Evolutionary conservation across 2,113 vertebrate genomes (phyloP).

Genomic region (Spilogale gracilis): DNA sequence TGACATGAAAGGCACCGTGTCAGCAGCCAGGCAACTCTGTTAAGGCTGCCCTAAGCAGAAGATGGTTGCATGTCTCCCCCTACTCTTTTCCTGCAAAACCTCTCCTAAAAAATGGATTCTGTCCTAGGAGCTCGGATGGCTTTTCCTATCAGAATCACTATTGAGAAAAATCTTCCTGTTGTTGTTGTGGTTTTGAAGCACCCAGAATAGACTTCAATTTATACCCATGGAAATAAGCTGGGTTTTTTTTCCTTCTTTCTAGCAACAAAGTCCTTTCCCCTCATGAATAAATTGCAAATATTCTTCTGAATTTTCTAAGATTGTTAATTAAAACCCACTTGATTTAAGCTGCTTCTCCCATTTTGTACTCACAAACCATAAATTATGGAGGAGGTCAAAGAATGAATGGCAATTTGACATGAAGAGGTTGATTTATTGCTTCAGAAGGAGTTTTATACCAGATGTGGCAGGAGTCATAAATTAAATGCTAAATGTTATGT

Average conservation of each 20-base stretch:
- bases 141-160: conserved; percentile 70
- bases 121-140: conserved; percentile 35
- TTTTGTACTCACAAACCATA: conserved; percentile 77
- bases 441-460: conserved; percentile 82
- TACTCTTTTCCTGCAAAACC: conserved; percentile 51
- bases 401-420: conserved; percentile 83
- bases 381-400: conserved; percentile 81
- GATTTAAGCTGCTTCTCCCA: conserved; percentile 76
- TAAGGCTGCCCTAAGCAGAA: conserved; percentile 71
- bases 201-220: conserved; percentile 62
- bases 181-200: conserved; percentile 25
- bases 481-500: conserved; percentile 78
- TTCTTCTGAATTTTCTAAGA: conserved; percentile 75
- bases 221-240: conserved; percentile 50
- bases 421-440: conserved; percentile 83
- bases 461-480: conserved; percentile 81
- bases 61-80: not conserved
- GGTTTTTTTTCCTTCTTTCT: not conserved
- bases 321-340: conserved; percentile 81
- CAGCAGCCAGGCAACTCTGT: conserved; percentile 80
- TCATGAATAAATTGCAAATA: conserved; percentile 77
- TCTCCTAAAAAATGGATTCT: conserved; percentile 67
- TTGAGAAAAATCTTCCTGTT: conserved; percentile 62
- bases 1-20: conserved; percentile 83
- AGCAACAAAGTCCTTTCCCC: conserved; percentile 56